phyloP scores from a whole-genome alignment of 2,113 vertebrate genomes.

The Heliornis fulica region DNA sequence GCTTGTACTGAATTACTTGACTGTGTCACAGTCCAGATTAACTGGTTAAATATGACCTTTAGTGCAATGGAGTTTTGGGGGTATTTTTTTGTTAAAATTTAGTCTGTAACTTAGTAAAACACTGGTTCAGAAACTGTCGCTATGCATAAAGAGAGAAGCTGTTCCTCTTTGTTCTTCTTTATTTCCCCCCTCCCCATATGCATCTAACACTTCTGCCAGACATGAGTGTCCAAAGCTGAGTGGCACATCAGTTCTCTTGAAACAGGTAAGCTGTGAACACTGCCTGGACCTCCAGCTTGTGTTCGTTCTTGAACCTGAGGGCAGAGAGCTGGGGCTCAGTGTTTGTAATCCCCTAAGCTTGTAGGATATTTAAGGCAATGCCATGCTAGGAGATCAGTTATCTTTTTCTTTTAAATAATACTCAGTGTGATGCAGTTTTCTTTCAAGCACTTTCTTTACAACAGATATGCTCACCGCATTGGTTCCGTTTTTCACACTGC shows the following conservation, averaged over 20 bases:
- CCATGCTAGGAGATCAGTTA: slow-evolving; percentile 14
- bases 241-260: not conserved
- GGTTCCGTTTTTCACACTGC: slow-evolving; percentile 53
- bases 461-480: slow-evolving; percentile 54
- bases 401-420: slow-evolving; percentile 17
- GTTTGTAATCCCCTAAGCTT: not conserved
- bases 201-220: slow-evolving; percentile 40
- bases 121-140: slow-evolving; percentile 68
- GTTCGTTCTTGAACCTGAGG: not conserved
- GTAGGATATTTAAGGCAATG: slow-evolving; percentile 19
- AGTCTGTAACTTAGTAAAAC: slow-evolving; percentile 71
- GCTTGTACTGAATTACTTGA: slow-evolving; percentile 58
- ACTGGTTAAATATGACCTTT: slow-evolving; percentile 49
- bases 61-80: slow-evolving; percentile 67
- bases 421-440: slow-evolving; percentile 44
- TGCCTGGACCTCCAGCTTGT: not conserved
- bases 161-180: not conserved
- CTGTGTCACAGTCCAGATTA: slow-evolving; percentile 21
- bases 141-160: slow-evolving; percentile 55
- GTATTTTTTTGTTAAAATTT: slow-evolving; percentile 12
- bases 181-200: not conserved
- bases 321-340: not conserved
- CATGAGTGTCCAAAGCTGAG: not conserved
- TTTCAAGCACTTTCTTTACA: slow-evolving; percentile 69
- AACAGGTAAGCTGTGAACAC: slow-evolving; percentile 51